Evolutionary conservation across 2,113 vertebrate genomes (phyloP).

Genomic region (Zootoca vivipara): DNA sequence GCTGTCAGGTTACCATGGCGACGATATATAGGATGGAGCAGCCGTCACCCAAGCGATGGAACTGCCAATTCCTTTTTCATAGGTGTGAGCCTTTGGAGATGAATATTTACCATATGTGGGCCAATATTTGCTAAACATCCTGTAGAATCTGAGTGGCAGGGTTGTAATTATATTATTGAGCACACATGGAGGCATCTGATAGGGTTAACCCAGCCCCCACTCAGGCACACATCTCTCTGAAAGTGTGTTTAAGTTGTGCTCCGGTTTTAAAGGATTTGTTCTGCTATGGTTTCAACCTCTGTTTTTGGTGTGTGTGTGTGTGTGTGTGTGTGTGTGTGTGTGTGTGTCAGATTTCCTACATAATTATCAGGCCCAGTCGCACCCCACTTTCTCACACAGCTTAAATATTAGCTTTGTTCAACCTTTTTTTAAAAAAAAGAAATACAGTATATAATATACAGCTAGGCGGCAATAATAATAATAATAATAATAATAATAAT

Average conservation of each 20-base stretch:
- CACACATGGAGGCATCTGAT: neutral
- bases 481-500: neutral
- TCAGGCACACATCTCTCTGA: neutral
- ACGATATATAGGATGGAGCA: slow-evolving; percentile 24
- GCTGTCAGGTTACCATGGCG: slow-evolving; percentile 23
- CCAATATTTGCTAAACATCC: slow-evolving; percentile 22
- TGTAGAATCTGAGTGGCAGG: slow-evolving; percentile 26
- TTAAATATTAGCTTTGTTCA: slow-evolving; percentile 2
- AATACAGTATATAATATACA: slow-evolving; percentile 5
- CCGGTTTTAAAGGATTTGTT: neutral
- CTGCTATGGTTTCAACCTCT: neutral
- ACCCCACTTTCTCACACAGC: neutral
- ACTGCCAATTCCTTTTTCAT: slow-evolving; percentile 10
- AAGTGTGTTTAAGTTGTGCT: neutral
- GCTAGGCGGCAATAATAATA: neutral
- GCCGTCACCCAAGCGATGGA: slow-evolving; percentile 11
- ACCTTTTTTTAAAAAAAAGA: neutral
- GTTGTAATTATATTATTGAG: slow-evolving; percentile 5
- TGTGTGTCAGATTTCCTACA: neutral
- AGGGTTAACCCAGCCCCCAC: neutral
- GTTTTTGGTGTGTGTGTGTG: neutral
- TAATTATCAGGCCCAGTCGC: neutral
- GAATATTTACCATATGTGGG: neutral
- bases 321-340: no score
- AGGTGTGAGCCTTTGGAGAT: slow-evolving; percentile 35